Percentiles rank a stretch among this genome's conserved stretches.
These are phyloP conservation scores for Nasonia oneida DNA, from an alignment of 2,888 invertebrate genomes.

Conservation along the genomic window DNA sequence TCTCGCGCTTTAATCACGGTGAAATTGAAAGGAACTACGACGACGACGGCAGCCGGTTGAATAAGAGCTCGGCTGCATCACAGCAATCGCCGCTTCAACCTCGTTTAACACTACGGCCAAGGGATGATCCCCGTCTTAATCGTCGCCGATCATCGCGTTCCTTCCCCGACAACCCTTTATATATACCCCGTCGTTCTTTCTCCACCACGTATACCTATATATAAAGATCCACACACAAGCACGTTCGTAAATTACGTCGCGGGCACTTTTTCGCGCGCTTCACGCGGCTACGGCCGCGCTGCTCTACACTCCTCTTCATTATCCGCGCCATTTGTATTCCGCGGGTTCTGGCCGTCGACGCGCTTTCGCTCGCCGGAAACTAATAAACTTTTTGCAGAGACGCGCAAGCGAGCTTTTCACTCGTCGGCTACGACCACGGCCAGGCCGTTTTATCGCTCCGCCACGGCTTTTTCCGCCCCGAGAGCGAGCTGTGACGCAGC, in stretches of 20 bases:
- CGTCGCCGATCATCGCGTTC: slow-evolving; percentile 26
- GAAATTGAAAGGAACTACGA: slow-evolving; percentile 16
- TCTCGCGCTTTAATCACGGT: neutral
- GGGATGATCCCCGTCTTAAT: slow-evolving; percentile 21
- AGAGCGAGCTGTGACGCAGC: neutral
- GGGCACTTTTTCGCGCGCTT: slow-evolving; percentile 4
- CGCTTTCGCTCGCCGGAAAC: slow-evolving; percentile 32
- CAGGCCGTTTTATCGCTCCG: neutral
- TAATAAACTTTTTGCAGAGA: slow-evolving; percentile 50
- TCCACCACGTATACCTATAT: neutral
- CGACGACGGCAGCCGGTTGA: neutral
- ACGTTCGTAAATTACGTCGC: slow-evolving; percentile 19
- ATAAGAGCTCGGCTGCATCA: neutral
- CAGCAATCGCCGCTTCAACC: slow-evolving; percentile 12
- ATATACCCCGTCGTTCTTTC: neutral
- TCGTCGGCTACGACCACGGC: neutral
- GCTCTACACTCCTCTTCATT: slow-evolving; percentile 41
- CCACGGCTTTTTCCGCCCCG: neutral
- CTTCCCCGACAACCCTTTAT: neutral
- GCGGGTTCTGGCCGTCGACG: slow-evolving; percentile 16
- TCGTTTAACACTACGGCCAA: slow-evolving; percentile 16
- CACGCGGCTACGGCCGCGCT: neutral
- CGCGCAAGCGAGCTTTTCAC: neutral
- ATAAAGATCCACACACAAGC: neutral
- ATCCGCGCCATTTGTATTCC: slow-evolving; percentile 52